Conservation (phyloP, 2,113 vertebrate species). For the Trogon melanurus region DNA sequence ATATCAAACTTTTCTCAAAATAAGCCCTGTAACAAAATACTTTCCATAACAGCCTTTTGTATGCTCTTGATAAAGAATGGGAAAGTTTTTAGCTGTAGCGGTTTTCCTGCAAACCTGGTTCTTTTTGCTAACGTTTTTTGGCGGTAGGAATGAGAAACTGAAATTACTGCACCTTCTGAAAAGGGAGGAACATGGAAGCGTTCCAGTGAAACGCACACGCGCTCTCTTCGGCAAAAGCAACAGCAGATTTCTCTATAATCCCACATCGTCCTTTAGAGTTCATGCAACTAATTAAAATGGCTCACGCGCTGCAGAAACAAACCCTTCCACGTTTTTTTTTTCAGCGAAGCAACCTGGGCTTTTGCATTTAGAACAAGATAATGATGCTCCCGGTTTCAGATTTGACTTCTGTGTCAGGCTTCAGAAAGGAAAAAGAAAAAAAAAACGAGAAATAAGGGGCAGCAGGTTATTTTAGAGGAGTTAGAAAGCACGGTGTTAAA, state of each 20-base stretch:
- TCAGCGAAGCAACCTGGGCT: not conserved
- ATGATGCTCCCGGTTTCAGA: not conserved
- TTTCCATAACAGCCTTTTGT: constrained; percentile 30
- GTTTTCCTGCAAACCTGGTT: not conserved
- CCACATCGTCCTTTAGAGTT: not conserved
- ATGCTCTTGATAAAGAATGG: not conserved
- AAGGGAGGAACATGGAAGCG: fast-evolving
- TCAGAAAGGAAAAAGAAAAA: no score
- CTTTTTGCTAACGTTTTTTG: not conserved
- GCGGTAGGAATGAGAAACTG: not conserved
- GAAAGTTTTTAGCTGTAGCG: not conserved
- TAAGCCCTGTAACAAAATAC: not conserved
- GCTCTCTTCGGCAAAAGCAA: not conserved
- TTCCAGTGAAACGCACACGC: not conserved
- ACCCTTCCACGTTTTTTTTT: not conserved
- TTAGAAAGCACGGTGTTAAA: not conserved
- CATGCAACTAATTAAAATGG: not conserved
- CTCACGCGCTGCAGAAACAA: not conserved
- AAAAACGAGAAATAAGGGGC: no score
- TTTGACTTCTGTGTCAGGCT: not conserved
- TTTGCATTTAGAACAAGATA: not conserved
- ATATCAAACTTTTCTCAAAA: not conserved
- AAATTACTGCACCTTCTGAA: not conserved
- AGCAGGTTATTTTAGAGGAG: not conserved
- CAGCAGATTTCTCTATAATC: not conserved